Base-by-base conservation (phyloP, 2,113 vertebrate species). In the Romanogobio albipinnatus region DNA sequence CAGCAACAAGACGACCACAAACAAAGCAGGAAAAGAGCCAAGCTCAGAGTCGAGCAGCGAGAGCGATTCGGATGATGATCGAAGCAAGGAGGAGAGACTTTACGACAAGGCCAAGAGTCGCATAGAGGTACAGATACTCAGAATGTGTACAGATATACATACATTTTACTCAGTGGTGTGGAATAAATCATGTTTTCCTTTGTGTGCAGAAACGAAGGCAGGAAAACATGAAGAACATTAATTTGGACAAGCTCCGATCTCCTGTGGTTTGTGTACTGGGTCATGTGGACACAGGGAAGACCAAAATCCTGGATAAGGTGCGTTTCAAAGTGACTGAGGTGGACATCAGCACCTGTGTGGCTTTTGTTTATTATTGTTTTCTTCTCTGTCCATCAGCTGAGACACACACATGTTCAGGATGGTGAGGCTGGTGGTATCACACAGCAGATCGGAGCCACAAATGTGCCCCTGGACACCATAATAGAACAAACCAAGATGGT, bases 291-390 rank as follows among this genome's bases (percentile, higher is more conserved):
- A 99, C 98, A 1, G 98, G 98, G 2, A 99, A 99, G 92, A 99
- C 98, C 43, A 99, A 99, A 93, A 99, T 99, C 94, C 94, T 99
- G 24, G 98, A 99, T 93, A 99, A 99, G 96, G 98, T 99, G 93
- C 90, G 92, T 78, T n/a, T 81, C 13, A 49, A 33, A 43, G 36
- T 33, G 2, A 29, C 29, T 75, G 53, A 45, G 24, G 47, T 45
- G 45, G 45, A 15, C 19, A 47, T 61, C 19, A 15, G 36, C 7
- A 11, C 8, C 17, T 81, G 61, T 84, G 33, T 56, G 76, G 43
- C 66, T 1, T 62, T 76, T 56, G 2, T 81, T 56, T 62, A 24
- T 29, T 70, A 2, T 66, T n/a, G 19, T 91, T 26, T 70, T 89
- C 9, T 39, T 49, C 43, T 3, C 76, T 81, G 47, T 89, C 53